These are phyloP conservation scores for Osmoderma eremita DNA, from an alignment of 2,888 invertebrate genomes.

Conservation along the genomic window DNA sequence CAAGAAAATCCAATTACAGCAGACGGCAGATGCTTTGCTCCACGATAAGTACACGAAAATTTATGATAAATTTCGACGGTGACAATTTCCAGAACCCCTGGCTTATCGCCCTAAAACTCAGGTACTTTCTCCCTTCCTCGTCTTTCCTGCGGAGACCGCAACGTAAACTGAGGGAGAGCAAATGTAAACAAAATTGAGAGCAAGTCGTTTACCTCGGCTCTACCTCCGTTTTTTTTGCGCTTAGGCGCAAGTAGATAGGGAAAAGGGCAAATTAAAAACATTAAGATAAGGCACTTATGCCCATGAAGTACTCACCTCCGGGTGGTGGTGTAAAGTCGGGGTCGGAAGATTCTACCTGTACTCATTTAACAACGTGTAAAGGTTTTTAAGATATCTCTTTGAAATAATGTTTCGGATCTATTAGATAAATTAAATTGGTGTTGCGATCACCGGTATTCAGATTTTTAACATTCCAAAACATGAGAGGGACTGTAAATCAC, in stretches of 20 bases:
- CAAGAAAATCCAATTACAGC: constrained; percentile 37
- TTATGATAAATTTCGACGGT: constrained; percentile 34
- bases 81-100: constrained; percentile 38
- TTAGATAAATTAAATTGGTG: constrained; percentile 15
- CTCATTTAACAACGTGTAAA: constrained; percentile 21
- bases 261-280: constrained; percentile 25
- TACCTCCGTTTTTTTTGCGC: constrained; percentile 8
- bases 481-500: not conserved
- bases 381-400: not conserved
- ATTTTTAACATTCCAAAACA: constrained; percentile 8
- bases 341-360: constrained; percentile 3
- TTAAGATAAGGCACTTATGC: constrained; percentile 25
- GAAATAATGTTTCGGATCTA: constrained; percentile 4
- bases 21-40: constrained; percentile 29
- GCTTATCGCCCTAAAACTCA: constrained; percentile 17
- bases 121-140: constrained; percentile 17
- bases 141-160: not conserved
- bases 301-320: constrained; percentile 6
- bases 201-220: not conserved
- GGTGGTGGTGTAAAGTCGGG: constrained; percentile 9
- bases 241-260: not conserved
- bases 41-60: constrained; percentile 28
- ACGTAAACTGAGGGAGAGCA: constrained; percentile 14
- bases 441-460: not conserved
- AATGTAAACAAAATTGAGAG: constrained; percentile 26